Percentiles rank a stretch among this genome's conserved stretches.
These are phyloP conservation scores for Malacosoma neustria DNA, from an alignment of 2,888 invertebrate species.

Conservation along the genomic window DNA sequence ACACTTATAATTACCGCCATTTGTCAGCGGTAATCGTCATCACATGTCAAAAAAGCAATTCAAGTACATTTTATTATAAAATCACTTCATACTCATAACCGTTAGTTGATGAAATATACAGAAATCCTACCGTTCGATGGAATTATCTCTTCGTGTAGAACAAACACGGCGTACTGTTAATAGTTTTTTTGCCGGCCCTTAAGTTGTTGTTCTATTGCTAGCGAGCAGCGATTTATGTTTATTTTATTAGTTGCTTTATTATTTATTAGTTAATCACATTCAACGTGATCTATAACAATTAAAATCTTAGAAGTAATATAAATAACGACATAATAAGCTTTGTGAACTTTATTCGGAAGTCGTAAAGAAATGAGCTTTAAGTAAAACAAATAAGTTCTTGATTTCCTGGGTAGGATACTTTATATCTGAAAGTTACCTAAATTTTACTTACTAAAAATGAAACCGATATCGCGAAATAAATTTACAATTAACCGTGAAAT, in stretches of 20 bases:
- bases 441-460: no score
- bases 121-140: constrained; percentile 7
- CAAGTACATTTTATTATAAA: constrained; percentile 16
- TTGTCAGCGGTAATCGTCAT: constrained; percentile 23
- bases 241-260: neutral
- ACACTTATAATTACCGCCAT: neutral
- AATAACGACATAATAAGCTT: no score
- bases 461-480: no score
- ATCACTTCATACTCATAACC: constrained; percentile 21
- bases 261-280: no score
- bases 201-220: constrained; percentile 13
- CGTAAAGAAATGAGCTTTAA: no score
- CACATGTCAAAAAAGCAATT: constrained; percentile 21
- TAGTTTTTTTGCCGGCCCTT: constrained; percentile 36
- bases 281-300: no score
- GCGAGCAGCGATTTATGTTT: neutral
- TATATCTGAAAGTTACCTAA: no score
- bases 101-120: constrained; percentile 9
- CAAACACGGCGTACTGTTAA: constrained; percentile 36
- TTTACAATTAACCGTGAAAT: no score
- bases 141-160: constrained; percentile 18
- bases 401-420: no score
- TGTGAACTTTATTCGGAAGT: no score
- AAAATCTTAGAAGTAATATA: no score
- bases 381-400: no score